Evolutionary conservation across 2,113 vertebrate genomes (phyloP).

Genomic region (Clarias batrachus): DNA sequence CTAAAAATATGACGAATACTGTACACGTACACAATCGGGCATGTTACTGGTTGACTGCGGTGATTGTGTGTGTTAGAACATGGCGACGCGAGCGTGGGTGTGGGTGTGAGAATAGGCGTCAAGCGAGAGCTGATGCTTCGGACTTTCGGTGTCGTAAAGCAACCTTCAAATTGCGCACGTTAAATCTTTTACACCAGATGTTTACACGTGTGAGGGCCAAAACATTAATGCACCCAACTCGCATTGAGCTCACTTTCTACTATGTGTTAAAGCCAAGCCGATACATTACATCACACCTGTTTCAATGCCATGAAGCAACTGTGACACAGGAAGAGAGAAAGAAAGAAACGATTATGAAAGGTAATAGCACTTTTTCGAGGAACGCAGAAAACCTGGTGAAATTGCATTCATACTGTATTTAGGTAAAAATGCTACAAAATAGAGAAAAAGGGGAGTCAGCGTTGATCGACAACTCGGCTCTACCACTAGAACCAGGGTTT

Average conservation of each 20-base stretch:
- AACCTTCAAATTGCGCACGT: neutral
- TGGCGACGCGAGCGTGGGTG: slow-evolving; percentile 28
- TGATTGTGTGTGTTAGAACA: slow-evolving; percentile 29
- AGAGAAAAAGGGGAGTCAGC: neutral
- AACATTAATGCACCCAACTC: slow-evolving; percentile 55
- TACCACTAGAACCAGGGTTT: neutral
- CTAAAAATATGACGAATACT: slow-evolving; percentile 47
- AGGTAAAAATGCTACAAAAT: slow-evolving; percentile 33
- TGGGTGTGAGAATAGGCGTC: slow-evolving; percentile 46
- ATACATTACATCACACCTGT: slow-evolving; percentile 68
- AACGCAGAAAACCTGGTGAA: neutral
- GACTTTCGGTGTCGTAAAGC: neutral
- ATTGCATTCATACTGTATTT: neutral
- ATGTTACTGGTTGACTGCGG: slow-evolving; percentile 38
- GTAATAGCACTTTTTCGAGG: neutral
- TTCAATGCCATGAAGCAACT: slow-evolving; percentile 56
- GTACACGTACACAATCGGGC: neutral
- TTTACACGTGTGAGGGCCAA: slow-evolving; percentile 45
- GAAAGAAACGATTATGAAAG: neutral
- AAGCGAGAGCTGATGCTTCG: neutral
- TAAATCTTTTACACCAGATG: neutral
- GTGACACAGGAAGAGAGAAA: neutral
- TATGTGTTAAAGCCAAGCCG: slow-evolving; percentile 56
- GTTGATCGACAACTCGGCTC: neutral
- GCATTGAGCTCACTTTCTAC: slow-evolving; percentile 59